phyloP scores from a whole-genome alignment of 2,113 vertebrate genomes.

The Penelope pileata region DNA sequence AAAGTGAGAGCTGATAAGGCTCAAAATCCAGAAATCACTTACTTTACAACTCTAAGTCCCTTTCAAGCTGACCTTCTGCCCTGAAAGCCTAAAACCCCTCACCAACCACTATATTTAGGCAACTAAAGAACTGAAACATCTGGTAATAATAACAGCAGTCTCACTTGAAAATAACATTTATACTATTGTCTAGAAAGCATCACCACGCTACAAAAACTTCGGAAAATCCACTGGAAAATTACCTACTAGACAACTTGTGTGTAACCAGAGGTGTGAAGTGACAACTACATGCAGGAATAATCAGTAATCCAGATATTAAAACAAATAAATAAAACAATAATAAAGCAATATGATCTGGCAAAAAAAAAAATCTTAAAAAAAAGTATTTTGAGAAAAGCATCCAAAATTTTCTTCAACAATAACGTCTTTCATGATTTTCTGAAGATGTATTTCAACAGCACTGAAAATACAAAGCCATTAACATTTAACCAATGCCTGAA shows the following conservation, averaged over 20 bases:
- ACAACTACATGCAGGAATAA: background rate
- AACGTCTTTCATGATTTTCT: background rate
- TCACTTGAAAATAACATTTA: slow-evolving; percentile 55
- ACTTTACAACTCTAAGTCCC: slow-evolving; percentile 58
- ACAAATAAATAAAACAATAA: no score
- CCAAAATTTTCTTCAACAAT: background rate
- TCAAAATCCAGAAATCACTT: slow-evolving; percentile 64
- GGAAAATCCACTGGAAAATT: slow-evolving; percentile 6
- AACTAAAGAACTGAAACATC: slow-evolving; percentile 52
- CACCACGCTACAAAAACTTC: background rate
- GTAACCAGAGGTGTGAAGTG: background rate
- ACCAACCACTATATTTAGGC: slow-evolving; percentile 61
- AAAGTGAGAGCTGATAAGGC: slow-evolving; percentile 61
- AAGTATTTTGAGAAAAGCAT: background rate
- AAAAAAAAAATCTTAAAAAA: background rate
- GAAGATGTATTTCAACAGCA: background rate
- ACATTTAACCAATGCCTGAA: background rate
- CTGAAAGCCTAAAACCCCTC: slow-evolving; percentile 39
- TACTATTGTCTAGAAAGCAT: background rate
- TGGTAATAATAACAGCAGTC: slow-evolving; percentile 65
- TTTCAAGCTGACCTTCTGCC: slow-evolving; percentile 70
- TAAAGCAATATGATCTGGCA: background rate
- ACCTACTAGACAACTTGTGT: background rate
- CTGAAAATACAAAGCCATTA: slow-evolving; percentile 21
- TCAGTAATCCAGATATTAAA: background rate